These are phyloP conservation scores for Tiliacea citrago DNA, from an alignment of 2,888 invertebrate species.

Conservation along the genomic window DNA sequence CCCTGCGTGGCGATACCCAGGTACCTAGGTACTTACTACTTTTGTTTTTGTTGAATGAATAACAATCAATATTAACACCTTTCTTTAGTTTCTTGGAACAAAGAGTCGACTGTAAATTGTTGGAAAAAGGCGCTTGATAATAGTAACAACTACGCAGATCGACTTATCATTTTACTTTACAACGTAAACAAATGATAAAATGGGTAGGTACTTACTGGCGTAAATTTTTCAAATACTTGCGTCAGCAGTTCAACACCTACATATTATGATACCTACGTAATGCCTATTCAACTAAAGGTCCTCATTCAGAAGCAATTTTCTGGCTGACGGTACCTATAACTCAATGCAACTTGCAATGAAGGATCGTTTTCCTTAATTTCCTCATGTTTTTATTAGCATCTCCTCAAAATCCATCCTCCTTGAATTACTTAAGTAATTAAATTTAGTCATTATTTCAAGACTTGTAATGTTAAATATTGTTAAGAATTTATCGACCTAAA, in stretches of 20 bases:
- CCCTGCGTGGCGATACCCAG: neutral
- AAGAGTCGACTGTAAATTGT: neutral
- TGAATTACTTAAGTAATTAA: too few species aligned
- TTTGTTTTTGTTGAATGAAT: neutral
- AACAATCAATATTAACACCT: slow-evolving; percentile 1
- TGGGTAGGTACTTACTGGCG: too few species aligned
- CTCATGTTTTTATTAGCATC: neutral
- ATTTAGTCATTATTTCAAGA: too few species aligned
- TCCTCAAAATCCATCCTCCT: too few species aligned
- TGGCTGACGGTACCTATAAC: too few species aligned
- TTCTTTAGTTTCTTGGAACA: slow-evolving; percentile 6
- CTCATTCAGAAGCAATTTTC: too few species aligned
- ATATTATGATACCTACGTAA: too few species aligned
- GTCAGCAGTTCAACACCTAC: neutral
- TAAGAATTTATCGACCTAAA: too few species aligned
- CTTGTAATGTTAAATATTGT: too few species aligned
- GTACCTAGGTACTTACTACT: neutral
- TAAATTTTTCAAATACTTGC: neutral
- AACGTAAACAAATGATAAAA: slow-evolving; percentile 2
- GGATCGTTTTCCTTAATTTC: neutral
- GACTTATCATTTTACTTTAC: neutral
- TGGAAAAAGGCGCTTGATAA: neutral
- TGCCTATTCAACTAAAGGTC: too few species aligned
- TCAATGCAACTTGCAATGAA: neutral
- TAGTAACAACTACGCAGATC: slow-evolving; percentile 2